Percentiles rank a stretch among this genome's conserved stretches.
phyloP scores from a whole-genome alignment of 1,140 invertebrate genomes.

The Drosophila nebulosa region DNA sequence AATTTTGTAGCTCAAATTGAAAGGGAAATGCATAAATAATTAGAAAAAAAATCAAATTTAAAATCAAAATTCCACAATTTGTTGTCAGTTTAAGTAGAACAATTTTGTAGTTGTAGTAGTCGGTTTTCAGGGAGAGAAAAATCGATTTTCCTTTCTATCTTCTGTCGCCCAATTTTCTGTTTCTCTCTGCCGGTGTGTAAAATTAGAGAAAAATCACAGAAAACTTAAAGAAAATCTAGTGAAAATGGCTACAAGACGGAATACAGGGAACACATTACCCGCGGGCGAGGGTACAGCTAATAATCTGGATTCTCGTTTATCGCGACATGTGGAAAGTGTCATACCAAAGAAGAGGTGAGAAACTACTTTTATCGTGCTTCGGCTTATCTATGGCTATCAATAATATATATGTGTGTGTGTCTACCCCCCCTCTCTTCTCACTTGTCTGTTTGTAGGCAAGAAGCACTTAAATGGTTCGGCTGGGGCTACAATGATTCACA shows the following conservation, averaged over 20 bases:
- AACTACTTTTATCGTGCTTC: not conserved
- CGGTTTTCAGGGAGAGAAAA: slow-evolving; percentile 38
- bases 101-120: not conserved
- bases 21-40: not conserved
- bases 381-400: not conserved
- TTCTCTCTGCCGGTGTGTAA: not conserved
- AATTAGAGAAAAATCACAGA: slow-evolving; percentile 11
- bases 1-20: slow-evolving; percentile 42
- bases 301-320: slow-evolving; percentile 60
- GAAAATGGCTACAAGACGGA: slow-evolving; percentile 51
- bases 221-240: slow-evolving; percentile 13
- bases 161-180: too few relatives aligned
- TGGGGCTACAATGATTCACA: slow-evolving; percentile 98
- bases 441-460: slow-evolving; percentile 84
- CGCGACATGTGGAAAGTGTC: slow-evolving; percentile 64
- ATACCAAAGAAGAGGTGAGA: slow-evolving; percentile 72
- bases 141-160: slow-evolving; percentile 9
- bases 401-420: not conserved
- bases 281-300: slow-evolving; percentile 46
- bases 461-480: slow-evolving; percentile 97
- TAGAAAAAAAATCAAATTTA: too few relatives aligned
- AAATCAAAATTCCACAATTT: not conserved
- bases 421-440: too few relatives aligned
- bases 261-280: slow-evolving; percentile 51
- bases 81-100: not conserved